Percentiles rank a stretch among this genome's conserved stretches.
Conservation (phyloP, 2,888 invertebrate genomes). For the Erebia ligea region DNA sequence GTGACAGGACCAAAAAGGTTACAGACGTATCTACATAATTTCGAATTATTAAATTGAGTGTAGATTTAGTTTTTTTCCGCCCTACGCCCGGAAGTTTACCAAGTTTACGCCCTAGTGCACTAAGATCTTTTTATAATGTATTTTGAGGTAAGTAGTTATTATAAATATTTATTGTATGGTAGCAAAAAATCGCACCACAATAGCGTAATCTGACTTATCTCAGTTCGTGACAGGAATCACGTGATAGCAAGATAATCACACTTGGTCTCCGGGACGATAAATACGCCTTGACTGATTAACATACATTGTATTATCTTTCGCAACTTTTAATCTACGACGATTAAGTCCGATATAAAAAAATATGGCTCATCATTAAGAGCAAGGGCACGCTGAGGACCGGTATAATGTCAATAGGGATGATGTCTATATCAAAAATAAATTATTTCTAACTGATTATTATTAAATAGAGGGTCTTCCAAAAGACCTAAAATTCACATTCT, state of each 20-base stretch:
- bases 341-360: background rate
- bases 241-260: constrained; percentile 22
- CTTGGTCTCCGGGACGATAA: constrained; percentile 19
- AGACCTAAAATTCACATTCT: too few relatives aligned
- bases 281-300: constrained; percentile 33
- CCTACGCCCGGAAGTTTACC: background rate
- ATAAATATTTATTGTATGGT: background rate
- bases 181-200: constrained; percentile 16
- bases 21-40: too few relatives aligned
- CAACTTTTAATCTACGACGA: constrained; percentile 6
- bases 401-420: too few relatives aligned
- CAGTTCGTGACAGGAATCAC: constrained; percentile 16
- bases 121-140: background rate
- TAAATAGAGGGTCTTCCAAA: too few relatives aligned
- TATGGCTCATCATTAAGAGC: background rate
- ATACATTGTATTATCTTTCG: constrained; percentile 21
- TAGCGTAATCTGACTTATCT: constrained; percentile 21
- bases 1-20: too few relatives aligned
- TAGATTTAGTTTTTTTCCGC: too few relatives aligned
- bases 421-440: too few relatives aligned
- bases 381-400: too few relatives aligned
- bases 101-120: background rate
- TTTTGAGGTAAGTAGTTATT: background rate
- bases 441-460: too few relatives aligned
- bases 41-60: too few relatives aligned